Evolutionary conservation across 2,888 invertebrate species (phyloP).

Genomic region (Lepidochitona cinerea): DNA sequence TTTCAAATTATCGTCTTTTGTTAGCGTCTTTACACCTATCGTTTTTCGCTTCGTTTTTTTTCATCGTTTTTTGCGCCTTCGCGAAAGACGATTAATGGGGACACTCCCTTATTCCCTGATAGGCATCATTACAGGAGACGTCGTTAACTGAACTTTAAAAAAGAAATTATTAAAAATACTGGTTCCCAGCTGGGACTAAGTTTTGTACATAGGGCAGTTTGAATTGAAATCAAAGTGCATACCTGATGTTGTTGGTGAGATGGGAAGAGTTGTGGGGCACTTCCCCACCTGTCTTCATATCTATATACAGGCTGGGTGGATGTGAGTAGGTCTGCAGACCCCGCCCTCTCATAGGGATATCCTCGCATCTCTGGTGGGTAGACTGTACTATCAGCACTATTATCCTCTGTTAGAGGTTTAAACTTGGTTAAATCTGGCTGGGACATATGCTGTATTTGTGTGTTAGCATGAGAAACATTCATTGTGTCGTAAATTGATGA

Average conservation of each 20-base stretch:
- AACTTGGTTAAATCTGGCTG: background rate
- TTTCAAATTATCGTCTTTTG: too few relatives aligned
- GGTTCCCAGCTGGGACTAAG: too few relatives aligned
- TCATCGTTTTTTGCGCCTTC: too few relatives aligned
- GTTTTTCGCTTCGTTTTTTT: too few relatives aligned
- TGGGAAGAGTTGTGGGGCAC: background rate
- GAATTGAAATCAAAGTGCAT: background rate
- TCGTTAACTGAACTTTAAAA: too few relatives aligned
- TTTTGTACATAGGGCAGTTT: too few relatives aligned
- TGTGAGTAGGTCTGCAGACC: background rate
- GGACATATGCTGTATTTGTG: background rate
- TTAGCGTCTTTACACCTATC: too few relatives aligned
- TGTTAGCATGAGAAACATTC: background rate
- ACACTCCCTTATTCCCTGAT: too few relatives aligned
- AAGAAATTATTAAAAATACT: too few relatives aligned
- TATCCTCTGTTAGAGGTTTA: background rate
- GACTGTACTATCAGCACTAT: background rate
- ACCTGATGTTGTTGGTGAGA: slow-evolving; percentile 33
- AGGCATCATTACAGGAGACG: too few relatives aligned
- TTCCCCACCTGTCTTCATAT: background rate
- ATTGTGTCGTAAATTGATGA: background rate
- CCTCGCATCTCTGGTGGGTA: background rate
- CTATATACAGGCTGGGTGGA: background rate
- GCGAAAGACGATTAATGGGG: too few relatives aligned
- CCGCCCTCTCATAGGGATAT: background rate